Evolutionary conservation across 2,797 vertebrate genomes (phyloP), one percentile per base, ranked within the genome.

Genomic region (Rousettus madagascariensis): DNA sequence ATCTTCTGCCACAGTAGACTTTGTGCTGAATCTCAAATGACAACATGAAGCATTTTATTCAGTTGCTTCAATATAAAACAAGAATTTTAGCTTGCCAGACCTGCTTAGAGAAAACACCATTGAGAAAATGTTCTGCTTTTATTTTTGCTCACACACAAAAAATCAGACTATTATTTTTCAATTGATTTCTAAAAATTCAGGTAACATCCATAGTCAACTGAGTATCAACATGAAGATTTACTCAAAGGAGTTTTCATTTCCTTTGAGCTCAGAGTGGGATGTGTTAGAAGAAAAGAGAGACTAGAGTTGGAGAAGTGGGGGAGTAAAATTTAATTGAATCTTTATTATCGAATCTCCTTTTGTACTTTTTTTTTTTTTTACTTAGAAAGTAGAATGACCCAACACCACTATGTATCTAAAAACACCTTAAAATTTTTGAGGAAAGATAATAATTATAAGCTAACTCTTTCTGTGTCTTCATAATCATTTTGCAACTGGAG

Each of bases 1-100:
- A 36, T 12, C 20, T 55, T n/a, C 17, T 53, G 26, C 30, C 20
- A 38, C 12, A n/a, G 16, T 46, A 68, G 51, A 74, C 16, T 84
- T 61, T 57, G 11, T 33, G 61, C 41, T 85, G 61, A n/a, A 59
- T 85, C 86, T 96, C 51, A 66, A 95, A 91, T 61, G 33, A 66
- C 28, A 72, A 36, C 8, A 66, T 22, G 1, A 87, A 93, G 6
- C 65, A 66, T 36, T 78, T 87, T 24, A 33, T 11, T 30, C 49
- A 59, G 24, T 26, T 91, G 26, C 66, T 72, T 84, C 65, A 46
- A 53, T 51, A 66, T 13, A 28, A 53, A 90, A 80, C 26, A 43
- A 71, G 22, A 2, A 72, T 61, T 91, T 88, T 68, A 94, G 80
- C 2, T 66, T 66, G 38, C 30, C 22, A 61, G 30, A 24, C 79